Evolutionary conservation across 2,888 invertebrate species (phyloP).

Genomic region (Cylindroiulus punctatus): DNA sequence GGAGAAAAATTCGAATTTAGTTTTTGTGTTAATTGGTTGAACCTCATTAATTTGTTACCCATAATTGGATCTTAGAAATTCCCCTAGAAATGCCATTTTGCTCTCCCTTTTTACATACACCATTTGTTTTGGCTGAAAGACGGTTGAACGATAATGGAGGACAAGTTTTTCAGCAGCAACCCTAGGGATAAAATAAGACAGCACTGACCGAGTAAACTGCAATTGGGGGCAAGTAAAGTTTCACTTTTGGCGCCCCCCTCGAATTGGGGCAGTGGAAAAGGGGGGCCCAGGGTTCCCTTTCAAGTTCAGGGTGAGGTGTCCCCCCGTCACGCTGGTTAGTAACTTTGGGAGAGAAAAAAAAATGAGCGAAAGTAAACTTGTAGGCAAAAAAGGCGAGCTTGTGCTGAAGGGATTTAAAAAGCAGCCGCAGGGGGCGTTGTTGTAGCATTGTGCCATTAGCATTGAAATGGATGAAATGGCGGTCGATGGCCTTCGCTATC

Average conservation of each 20-base stretch:
- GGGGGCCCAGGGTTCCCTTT: not conserved
- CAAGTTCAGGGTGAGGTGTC: constrained; percentile 14
- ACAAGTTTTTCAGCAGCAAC: not conserved
- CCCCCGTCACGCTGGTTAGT: not conserved
- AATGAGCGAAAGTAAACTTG: not conserved
- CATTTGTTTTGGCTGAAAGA: not conserved
- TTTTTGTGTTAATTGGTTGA: too few relatives aligned
- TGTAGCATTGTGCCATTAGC: constrained; percentile 6
- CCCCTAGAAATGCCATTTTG: not conserved
- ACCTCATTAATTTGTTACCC: too few relatives aligned
- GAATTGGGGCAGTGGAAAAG: not conserved
- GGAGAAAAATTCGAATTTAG: too few relatives aligned
- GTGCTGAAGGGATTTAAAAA: constrained; percentile 11
- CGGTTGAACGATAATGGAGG: constrained; percentile 7
- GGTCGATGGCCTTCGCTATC: constrained; percentile 13
- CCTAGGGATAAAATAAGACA: not conserved
- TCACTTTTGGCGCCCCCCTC: not conserved
- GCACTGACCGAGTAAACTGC: not conserved
- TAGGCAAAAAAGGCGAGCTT: not conserved
- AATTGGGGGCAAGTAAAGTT: not conserved
- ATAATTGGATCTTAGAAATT: constrained; percentile 4
- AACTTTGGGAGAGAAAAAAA: not conserved
- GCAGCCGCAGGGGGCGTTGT: not conserved
- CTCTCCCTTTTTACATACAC: not conserved
- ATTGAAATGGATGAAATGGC: constrained; percentile 2